A percentile compares a stretch with the other conserved stretches of the same genome.
Evolutionary conservation across 2,888 invertebrate species (phyloP).

Genomic region (Volucella inanis): DNA sequence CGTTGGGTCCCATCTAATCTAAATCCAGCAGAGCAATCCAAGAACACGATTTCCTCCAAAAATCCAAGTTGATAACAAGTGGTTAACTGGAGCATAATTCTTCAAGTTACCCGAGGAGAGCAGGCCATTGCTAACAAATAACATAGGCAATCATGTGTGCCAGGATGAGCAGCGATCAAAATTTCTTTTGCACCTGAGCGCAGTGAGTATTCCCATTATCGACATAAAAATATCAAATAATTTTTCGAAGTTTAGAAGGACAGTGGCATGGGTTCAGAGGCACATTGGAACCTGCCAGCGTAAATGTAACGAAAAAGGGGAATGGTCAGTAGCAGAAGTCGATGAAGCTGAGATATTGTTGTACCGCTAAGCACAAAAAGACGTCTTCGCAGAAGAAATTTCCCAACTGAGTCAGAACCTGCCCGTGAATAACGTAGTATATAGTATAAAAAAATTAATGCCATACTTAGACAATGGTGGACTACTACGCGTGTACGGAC

Average conservation of each 20-base stretch:
- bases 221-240: too few species aligned
- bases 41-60: conserved; percentile 39
- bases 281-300: too few species aligned
- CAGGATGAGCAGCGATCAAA: background rate
- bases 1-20: too few species aligned
- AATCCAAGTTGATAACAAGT: conserved; percentile 23
- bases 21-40: conserved; percentile 75
- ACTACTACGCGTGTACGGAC: conserved; percentile 30
- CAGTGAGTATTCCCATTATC: too few species aligned
- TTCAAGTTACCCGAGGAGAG: background rate
- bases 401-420: conserved; percentile 3
- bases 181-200: too few species aligned
- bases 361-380: background rate
- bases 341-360: conserved; percentile 8
- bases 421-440: too few species aligned
- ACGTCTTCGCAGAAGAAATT: conserved; percentile 30
- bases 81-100: conserved; percentile 25
- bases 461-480: conserved; percentile 29
- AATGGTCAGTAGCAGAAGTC: too few species aligned
- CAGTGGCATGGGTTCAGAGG: too few species aligned
- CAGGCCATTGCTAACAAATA: conserved; percentile 8
- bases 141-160: background rate
- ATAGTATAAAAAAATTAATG: too few species aligned
- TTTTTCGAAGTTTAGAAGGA: too few species aligned
- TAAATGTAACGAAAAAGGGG: too few species aligned